Conservation (phyloP, 92 coral and sea anemone species). For the Actinernus sp. region DNA sequence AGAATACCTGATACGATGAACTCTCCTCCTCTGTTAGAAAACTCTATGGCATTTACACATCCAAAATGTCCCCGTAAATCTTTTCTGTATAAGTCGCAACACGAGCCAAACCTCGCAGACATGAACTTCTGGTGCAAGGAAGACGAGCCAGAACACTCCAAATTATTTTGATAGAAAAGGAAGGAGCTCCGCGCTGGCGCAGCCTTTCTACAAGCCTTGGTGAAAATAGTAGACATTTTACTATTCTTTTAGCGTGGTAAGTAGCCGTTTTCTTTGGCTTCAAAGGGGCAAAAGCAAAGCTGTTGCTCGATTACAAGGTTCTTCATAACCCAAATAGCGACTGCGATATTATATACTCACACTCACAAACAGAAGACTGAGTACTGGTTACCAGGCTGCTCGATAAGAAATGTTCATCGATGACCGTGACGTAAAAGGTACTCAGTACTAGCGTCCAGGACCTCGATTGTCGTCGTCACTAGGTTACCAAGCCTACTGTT, state of each 20-base stretch:
- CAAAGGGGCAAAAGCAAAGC: too few species aligned
- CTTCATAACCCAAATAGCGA: too few species aligned
- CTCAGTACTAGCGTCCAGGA: not conserved
- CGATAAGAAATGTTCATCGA: not conserved
- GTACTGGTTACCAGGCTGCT: not conserved
- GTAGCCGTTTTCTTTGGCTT: too few species aligned
- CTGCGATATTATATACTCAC: too few species aligned
- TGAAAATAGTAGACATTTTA: too few species aligned
- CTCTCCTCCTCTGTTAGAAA: slow-evolving; percentile 91
- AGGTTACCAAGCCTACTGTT: slow-evolving; percentile 65
- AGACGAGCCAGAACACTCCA: slow-evolving; percentile 60
- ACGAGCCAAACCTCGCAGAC: slow-evolving; percentile 65
- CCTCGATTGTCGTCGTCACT: not conserved
- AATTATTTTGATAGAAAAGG: too few species aligned
- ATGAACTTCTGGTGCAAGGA: slow-evolving; percentile 53
- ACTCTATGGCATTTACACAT: slow-evolving; percentile 96
- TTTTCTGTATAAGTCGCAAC: slow-evolving; percentile 68
- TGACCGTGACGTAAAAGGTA: not conserved
- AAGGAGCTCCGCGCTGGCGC: too few species aligned
- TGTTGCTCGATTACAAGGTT: too few species aligned
- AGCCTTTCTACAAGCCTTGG: too few species aligned
- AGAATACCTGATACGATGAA: slow-evolving; percentile 90
- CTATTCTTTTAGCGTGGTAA: too few species aligned
- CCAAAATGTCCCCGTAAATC: slow-evolving; percentile 92
- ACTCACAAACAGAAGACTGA: not conserved